Conservation (phyloP, 2,888 invertebrate species). For the Hirudinaria manillensis region DNA sequence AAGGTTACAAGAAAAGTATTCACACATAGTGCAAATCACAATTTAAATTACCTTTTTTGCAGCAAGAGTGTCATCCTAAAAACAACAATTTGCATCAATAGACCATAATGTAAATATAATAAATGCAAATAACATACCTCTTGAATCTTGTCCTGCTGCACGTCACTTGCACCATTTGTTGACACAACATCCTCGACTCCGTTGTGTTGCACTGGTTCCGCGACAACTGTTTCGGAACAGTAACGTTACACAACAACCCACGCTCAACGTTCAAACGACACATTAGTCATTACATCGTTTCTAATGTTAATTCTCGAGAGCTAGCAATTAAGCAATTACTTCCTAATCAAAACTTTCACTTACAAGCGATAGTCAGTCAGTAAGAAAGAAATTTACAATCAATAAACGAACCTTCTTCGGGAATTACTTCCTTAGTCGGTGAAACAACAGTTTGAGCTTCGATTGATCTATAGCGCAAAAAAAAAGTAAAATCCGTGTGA, state of each 20-base stretch:
- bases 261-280: not conserved
- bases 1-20: not conserved
- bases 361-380: no score
- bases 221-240: not conserved
- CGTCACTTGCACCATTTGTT: conserved; percentile 16
- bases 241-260: not conserved
- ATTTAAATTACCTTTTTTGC: not conserved
- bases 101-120: no score
- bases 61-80: not conserved
- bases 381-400: no score
- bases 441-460: conserved; percentile 16
- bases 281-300: not conserved
- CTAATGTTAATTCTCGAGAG: not conserved
- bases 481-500: not conserved
- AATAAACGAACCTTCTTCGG: not conserved
- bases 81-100: no score
- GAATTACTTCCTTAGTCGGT: not conserved
- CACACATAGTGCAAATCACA: not conserved
- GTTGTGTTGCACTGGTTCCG: conserved; percentile 23
- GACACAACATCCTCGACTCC: conserved; percentile 19
- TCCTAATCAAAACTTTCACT: no score
- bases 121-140: no score
- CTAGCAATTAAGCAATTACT: no score
- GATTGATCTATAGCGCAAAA: conserved; percentile 8
- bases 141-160: no score